Conservation (phyloP, 2,113 vertebrate species). For the Rhagologus leucostigma region DNA sequence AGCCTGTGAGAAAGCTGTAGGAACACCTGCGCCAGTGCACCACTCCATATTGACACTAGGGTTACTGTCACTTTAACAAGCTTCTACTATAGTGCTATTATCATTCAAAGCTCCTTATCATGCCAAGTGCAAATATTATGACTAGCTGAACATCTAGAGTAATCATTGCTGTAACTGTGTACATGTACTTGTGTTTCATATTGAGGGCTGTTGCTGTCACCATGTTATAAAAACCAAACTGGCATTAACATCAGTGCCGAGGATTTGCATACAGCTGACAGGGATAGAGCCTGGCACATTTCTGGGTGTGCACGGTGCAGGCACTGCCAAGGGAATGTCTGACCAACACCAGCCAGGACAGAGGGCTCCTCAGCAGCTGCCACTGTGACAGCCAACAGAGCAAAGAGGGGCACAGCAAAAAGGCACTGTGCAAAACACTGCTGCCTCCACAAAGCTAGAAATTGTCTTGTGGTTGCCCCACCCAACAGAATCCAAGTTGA, state of each 20-base stretch:
- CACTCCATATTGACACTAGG: background rate
- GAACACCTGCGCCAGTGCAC: background rate
- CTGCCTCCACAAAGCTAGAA: background rate
- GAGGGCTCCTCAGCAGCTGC: background rate
- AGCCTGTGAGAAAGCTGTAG: background rate
- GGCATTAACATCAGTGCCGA: slow-evolving; percentile 1
- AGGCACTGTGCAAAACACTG: background rate
- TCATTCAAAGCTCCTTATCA: slow-evolving; percentile 50
- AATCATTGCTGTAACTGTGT: slow-evolving; percentile 49
- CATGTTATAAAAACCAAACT: slow-evolving; percentile 51
- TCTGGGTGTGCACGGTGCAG: background rate
- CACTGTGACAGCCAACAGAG: background rate
- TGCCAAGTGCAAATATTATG: slow-evolving; percentile 53
- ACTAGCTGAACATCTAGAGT: slow-evolving; percentile 47
- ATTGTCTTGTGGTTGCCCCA: background rate
- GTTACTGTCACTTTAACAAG: slow-evolving; percentile 52
- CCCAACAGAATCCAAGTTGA: background rate
- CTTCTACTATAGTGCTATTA: slow-evolving; percentile 27
- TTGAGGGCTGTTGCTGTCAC: slow-evolving; percentile 65
- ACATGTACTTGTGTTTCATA: slow-evolving; percentile 55
- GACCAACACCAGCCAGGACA: background rate
- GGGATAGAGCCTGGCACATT: slow-evolving; percentile 6
- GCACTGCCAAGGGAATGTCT: background rate
- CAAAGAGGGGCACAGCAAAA: background rate
- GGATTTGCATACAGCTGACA: slow-evolving; percentile 58